These are phyloP conservation scores for Lepus oiostolus DNA, from an alignment of 2,797 vertebrate genomes.

Conservation along the genomic window DNA sequence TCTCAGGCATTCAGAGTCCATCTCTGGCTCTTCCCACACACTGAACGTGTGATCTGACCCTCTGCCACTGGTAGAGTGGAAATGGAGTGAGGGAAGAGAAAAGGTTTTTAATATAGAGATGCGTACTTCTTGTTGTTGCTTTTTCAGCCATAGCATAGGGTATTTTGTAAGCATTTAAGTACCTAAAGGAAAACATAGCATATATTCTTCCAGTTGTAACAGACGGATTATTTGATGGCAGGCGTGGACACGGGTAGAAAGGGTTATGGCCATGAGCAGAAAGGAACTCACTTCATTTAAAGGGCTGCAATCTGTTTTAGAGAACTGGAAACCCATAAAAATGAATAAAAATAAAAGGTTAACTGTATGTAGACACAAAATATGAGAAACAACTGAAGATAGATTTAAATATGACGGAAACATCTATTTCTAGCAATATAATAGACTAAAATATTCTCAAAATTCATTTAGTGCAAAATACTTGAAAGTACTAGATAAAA, in stretches of 20 bases:
- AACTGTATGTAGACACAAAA: neutral
- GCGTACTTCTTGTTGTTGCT: neutral
- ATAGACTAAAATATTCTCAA: conserved; percentile 31
- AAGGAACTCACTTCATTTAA: conserved; percentile 22
- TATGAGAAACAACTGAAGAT: neutral
- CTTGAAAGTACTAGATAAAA: conserved; percentile 35
- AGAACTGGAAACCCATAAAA: neutral
- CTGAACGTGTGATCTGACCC: neutral
- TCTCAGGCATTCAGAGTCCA: conserved; percentile 41
- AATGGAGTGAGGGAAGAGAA: neutral
- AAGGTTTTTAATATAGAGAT: conserved; percentile 1
- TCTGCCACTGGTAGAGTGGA: conserved; percentile 33
- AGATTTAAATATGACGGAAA: neutral
- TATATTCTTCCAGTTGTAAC: neutral
- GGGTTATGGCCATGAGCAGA: neutral
- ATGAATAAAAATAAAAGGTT: conserved; percentile 13
- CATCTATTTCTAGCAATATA: conserved; percentile 16
- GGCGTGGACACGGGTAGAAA: neutral
- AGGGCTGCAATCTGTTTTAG: neutral
- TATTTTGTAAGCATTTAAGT: conserved; percentile 6
- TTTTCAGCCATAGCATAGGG: neutral
- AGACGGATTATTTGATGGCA: conserved; percentile 44
- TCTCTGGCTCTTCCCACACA: conserved; percentile 16
- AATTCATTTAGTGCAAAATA: neutral
- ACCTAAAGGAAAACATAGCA: neutral